Conservation (phyloP, 2,113 vertebrate species). For the Gallinago jamesoni region DNA sequence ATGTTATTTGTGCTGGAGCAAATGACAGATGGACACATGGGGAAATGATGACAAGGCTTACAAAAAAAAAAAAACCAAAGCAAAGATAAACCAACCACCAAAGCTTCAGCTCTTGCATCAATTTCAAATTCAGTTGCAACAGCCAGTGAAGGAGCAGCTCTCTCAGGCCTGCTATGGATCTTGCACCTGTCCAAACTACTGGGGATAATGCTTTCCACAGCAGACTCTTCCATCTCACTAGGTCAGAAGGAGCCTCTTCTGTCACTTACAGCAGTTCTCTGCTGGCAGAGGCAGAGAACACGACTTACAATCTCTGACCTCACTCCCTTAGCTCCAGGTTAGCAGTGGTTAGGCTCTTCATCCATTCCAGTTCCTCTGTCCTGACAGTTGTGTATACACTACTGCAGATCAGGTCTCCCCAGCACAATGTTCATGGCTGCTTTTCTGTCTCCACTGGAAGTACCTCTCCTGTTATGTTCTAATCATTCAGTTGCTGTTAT, state of each 20-base stretch:
- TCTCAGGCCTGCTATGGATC: not conserved
- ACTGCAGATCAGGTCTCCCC: not conserved
- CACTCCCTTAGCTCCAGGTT: not conserved
- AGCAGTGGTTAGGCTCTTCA: not conserved
- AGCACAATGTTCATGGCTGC: not conserved
- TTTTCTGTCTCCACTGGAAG: not conserved
- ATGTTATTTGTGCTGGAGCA: not conserved
- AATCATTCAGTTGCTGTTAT: not conserved
- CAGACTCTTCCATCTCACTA: not conserved
- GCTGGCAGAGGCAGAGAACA: not conserved
- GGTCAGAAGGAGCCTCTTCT: not conserved
- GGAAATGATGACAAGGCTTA: not conserved
- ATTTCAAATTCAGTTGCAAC: not conserved
- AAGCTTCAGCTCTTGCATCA: not conserved
- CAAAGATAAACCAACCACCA: not conserved
- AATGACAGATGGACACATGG: not conserved
- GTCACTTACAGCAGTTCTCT: not conserved
- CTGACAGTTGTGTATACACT: not conserved
- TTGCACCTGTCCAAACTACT: not conserved
- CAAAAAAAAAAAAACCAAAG: not conserved
- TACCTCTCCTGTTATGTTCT: not conserved
- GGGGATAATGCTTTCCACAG: not conserved
- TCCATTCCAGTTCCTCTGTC: not conserved
- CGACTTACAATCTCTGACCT: not conserved
- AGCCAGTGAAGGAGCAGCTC: not conserved